phyloP scores from a whole-genome alignment of 2,888 invertebrate species.

The Carabus problematicus region DNA sequence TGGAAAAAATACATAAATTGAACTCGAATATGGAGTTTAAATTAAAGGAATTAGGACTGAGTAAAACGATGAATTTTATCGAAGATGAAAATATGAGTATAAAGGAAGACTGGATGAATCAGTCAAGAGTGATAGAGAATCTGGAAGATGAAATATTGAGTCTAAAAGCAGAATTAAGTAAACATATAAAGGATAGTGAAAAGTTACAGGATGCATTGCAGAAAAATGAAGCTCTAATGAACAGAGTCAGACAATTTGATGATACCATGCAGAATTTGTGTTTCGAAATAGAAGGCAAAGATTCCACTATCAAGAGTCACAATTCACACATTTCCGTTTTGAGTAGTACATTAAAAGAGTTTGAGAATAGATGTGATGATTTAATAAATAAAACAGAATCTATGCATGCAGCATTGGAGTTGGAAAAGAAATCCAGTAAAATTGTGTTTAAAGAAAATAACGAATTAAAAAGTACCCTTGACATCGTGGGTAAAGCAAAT shows the following conservation, averaged over 20 bases:
- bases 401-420: slow-evolving; percentile 9
- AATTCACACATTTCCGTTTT: slow-evolving; percentile 12
- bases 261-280: background rate
- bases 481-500: slow-evolving; percentile 21
- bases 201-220: slow-evolving; percentile 1
- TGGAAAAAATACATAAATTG: slow-evolving; percentile 28
- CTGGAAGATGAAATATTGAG: slow-evolving; percentile 17
- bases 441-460: slow-evolving; percentile 15
- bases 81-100: slow-evolving; percentile 27
- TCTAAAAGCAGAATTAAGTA: slow-evolving; percentile 18
- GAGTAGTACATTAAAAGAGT: slow-evolving; percentile 9
- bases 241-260: background rate
- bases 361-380: slow-evolving; percentile 8
- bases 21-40: slow-evolving; percentile 26
- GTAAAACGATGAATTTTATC: slow-evolving; percentile 16
- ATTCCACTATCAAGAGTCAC: slow-evolving; percentile 18
- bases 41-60: slow-evolving; percentile 21
- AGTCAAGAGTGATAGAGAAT: slow-evolving; percentile 16
- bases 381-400: background rate
- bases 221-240: background rate
- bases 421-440: background rate
- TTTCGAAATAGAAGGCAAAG: slow-evolving; percentile 30
- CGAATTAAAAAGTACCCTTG: slow-evolving; percentile 9
- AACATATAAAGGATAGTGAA: slow-evolving; percentile 14
- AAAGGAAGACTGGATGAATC: slow-evolving; percentile 2